These are phyloP conservation scores for Lepas anatifera DNA, from an alignment of 2,888 invertebrate genomes.

Conservation along the genomic window DNA sequence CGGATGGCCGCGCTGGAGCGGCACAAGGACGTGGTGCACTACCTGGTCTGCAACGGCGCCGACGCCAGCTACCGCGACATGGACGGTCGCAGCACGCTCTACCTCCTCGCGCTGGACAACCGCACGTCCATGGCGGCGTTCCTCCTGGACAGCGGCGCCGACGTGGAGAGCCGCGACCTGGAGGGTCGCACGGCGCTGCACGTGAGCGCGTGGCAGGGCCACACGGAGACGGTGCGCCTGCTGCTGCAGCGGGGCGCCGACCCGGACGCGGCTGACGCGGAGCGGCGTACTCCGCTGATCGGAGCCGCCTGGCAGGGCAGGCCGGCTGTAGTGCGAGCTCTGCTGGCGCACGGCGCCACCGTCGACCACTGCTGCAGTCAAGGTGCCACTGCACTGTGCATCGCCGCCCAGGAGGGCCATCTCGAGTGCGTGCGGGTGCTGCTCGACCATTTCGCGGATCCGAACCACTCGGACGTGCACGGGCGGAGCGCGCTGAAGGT, in stretches of 20 bases:
- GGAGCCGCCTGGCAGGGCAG: constrained; percentile 95
- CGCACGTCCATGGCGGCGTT: constrained; percentile 69
- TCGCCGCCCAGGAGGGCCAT: constrained; percentile 92
- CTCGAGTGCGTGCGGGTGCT: constrained; percentile 70
- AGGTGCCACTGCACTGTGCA: constrained; percentile 84
- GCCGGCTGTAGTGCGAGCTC: constrained; percentile 61
- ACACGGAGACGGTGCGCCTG: constrained; percentile 64
- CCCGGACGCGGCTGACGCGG: constrained; percentile 77
- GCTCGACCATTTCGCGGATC: constrained; percentile 36
- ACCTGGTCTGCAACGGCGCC: constrained; percentile 55
- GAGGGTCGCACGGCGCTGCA: constrained; percentile 85
- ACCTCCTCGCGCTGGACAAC: constrained; percentile 80
- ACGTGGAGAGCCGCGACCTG: constrained; percentile 74
- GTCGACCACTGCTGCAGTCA: constrained; percentile 74
- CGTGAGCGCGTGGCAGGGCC: constrained; percentile 88
- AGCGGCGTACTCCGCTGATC: constrained; percentile 78
- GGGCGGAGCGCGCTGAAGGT: constrained; percentile 34
- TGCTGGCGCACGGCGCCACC: constrained; percentile 64
- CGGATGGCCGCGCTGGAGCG: constrained; percentile 66
- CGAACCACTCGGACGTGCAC: constrained; percentile 35
- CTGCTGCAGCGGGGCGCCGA: constrained; percentile 70
- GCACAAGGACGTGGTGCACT: constrained; percentile 62
- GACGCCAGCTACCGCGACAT: constrained; percentile 82
- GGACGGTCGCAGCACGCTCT: constrained; percentile 80
- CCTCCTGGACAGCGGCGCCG: constrained; percentile 58